Percentiles rank a stretch among this genome's conserved stretches.
These are phyloP conservation scores for Drosophila erecta DNA, from an alignment of 1,140 invertebrate genomes.

Conservation along the genomic window DNA sequence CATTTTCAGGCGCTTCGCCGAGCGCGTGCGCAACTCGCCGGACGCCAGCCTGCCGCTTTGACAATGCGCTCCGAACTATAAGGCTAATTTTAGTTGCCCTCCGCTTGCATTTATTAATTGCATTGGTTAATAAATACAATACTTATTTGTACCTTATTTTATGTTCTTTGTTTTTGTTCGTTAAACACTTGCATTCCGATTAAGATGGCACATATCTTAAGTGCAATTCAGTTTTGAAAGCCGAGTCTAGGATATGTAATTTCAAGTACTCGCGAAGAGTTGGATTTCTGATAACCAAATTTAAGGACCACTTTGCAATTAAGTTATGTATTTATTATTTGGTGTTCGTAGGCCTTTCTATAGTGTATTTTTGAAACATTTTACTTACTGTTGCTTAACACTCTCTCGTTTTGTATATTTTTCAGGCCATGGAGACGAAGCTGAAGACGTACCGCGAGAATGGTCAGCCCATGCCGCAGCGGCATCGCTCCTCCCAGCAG, in stretches of 20 bases:
- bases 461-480: constrained; percentile 69
- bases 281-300: too few relatives aligned
- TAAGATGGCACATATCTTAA: not conserved
- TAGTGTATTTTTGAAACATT: not conserved
- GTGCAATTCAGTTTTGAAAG: not conserved
- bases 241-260: not conserved
- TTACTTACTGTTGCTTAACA: not conserved
- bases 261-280: too few relatives aligned
- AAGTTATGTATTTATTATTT: too few relatives aligned
- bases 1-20: constrained; percentile 81
- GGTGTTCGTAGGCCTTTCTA: not conserved
- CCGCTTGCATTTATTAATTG: constrained; percentile 68
- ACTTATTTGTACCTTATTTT: constrained; percentile 50
- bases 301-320: too few relatives aligned
- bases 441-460: constrained; percentile 82
- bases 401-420: constrained; percentile 25
- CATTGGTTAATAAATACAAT: constrained; percentile 70
- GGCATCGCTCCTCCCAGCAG: constrained; percentile 57
- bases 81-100: constrained; percentile 42
- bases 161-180: constrained; percentile 44
- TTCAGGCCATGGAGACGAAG: constrained; percentile 83
- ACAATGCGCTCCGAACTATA: constrained; percentile 10
- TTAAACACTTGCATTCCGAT: not conserved
- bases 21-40: constrained; percentile 69
- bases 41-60: constrained; percentile 43